Conservation (phyloP, 2,113 vertebrate species). For the Puntigrus tetrazona region DNA sequence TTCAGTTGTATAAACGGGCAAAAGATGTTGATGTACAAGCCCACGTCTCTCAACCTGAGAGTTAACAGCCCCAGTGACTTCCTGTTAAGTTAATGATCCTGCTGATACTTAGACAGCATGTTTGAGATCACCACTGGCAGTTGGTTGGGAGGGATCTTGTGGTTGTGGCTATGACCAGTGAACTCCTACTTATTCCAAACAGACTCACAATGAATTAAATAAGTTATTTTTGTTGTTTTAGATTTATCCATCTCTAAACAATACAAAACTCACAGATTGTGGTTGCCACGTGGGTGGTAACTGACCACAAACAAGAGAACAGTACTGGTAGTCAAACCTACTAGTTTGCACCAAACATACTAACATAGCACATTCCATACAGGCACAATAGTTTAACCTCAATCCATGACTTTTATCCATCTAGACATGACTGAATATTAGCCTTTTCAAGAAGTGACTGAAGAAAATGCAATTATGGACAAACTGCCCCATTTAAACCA, state of each 20-base stretch:
- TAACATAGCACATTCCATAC: neutral
- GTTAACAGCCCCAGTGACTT: neutral
- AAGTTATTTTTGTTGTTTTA: neutral
- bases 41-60: neutral
- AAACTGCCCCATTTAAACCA: neutral
- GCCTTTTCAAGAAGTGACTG: neutral
- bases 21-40: neutral
- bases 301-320: neutral
- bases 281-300: neutral
- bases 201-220: neutral
- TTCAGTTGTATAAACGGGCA: neutral
- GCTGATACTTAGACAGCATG: neutral
- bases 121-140: neutral
- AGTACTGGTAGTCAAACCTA: neutral
- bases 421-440: neutral
- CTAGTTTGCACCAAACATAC: neutral
- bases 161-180: neutral
- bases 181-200: neutral
- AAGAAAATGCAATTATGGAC: neutral
- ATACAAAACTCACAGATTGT: neutral
- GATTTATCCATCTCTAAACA: neutral
- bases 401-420: neutral
- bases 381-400: neutral
- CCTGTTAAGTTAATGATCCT: neutral
- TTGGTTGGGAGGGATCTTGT: neutral